Evolutionary conservation across 2,888 invertebrate genomes (phyloP).

Genomic region (Cantharis nigra): DNA sequence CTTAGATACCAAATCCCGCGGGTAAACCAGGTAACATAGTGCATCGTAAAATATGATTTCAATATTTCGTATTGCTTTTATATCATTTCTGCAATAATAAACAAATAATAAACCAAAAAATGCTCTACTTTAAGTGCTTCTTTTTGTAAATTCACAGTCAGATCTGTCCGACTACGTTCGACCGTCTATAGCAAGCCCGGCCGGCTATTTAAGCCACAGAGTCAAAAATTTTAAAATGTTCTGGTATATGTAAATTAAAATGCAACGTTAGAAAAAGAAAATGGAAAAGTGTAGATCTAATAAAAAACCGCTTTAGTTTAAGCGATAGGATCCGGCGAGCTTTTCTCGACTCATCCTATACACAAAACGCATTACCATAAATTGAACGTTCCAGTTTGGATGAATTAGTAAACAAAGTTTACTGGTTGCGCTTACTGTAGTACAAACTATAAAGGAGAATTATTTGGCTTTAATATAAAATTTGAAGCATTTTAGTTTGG

Average conservation of each 20-base stretch:
- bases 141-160: too few relatives aligned
- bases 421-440: neutral
- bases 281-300: neutral
- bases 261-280: neutral
- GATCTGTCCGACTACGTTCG: too few relatives aligned
- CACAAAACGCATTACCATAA: constrained; percentile 1
- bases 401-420: constrained; percentile 9
- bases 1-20: neutral
- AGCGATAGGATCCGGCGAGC: neutral
- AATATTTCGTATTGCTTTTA: neutral
- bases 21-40: neutral
- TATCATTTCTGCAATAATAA: neutral
- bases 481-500: constrained; percentile 17
- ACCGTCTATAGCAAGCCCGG: too few relatives aligned
- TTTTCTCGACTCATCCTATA: neutral
- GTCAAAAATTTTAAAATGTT: too few relatives aligned
- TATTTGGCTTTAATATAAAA: constrained; percentile 14
- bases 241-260: neutral
- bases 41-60: neutral
- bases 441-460: constrained; percentile 7
- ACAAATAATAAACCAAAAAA: neutral
- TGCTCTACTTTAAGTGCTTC: neutral
- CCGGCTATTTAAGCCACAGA: too few relatives aligned
- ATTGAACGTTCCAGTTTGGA: neutral
- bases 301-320: neutral